Evolutionary conservation across 2,888 invertebrate genomes (phyloP).

Genomic region (Amphipyra tragopoginis): DNA sequence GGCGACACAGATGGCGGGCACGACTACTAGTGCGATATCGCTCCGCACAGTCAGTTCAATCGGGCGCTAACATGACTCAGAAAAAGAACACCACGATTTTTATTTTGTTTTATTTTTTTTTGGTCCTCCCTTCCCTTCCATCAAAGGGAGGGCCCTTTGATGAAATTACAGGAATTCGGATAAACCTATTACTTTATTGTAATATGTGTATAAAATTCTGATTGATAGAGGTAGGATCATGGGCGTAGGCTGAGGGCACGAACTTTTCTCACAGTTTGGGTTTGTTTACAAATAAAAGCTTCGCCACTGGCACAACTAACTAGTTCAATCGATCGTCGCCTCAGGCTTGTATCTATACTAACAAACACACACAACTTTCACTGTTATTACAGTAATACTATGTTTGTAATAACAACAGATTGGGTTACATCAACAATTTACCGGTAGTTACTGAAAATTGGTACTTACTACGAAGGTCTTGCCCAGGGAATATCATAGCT

Average conservation of each 20-base stretch:
- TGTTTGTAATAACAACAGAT: conserved; percentile 4
- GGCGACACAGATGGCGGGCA: too few species aligned
- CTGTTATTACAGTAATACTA: conserved; percentile 6
- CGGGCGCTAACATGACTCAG: too few species aligned
- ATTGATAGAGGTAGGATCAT: background rate
- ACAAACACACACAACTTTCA: conserved; percentile 16
- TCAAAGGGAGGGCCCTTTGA: too few species aligned
- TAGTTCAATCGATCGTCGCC: background rate
- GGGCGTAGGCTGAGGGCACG: background rate
- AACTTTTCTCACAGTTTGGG: background rate
- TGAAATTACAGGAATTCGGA: too few species aligned
- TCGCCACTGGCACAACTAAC: background rate
- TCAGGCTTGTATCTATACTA: conserved; percentile 3
- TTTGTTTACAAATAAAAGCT: conserved; percentile 23
- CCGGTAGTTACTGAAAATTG: background rate
- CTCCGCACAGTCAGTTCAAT: too few species aligned
- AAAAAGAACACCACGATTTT: too few species aligned
- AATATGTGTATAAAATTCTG: too few species aligned
- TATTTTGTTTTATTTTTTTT: too few species aligned
- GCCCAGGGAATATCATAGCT: too few species aligned
- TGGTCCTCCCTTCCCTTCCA: too few species aligned
- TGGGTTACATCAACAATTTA: background rate
- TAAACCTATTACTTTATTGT: too few species aligned
- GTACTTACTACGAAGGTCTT: background rate
- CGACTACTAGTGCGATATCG: too few species aligned